Conservation (phyloP, 2,888 invertebrate species). For the Folsomia candida region DNA sequence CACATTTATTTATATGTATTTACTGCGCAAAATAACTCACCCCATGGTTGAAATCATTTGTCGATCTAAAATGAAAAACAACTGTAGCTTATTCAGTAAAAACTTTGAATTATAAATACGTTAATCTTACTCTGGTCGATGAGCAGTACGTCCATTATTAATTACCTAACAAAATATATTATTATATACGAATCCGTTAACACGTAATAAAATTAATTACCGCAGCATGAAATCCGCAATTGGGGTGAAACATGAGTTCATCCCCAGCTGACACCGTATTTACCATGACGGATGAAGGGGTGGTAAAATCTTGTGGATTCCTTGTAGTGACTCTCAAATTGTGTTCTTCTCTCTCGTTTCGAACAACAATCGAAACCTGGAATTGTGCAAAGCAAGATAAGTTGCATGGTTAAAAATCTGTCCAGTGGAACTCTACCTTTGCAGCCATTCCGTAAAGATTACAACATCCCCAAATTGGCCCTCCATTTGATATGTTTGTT, state of each 20-base stretch:
- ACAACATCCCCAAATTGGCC: conserved; percentile 88
- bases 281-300: conserved; percentile 10
- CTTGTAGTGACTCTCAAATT: conserved; percentile 59
- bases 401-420: background rate
- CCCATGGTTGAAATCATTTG: conserved; percentile 91
- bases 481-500: conserved; percentile 59
- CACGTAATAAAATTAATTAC: too few species aligned
- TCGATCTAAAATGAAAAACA: conserved; percentile 62
- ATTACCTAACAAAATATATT: too few species aligned
- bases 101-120: conserved; percentile 10
- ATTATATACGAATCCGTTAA: too few species aligned
- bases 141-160: conserved; percentile 84
- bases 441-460: conserved; percentile 95
- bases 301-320: conserved; percentile 37
- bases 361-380: conserved; percentile 77
- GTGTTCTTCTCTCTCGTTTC: conserved; percentile 74
- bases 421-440: conserved; percentile 58
- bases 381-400: too few species aligned
- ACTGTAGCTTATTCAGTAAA: background rate
- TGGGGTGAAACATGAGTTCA: conserved; percentile 76
- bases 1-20: too few species aligned
- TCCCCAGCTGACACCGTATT: conserved; percentile 59
- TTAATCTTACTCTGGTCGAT: conserved; percentile 79
- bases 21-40: conserved; percentile 55
- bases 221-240: conserved; percentile 88